Evolutionary conservation across 2,113 vertebrate genomes (phyloP).

Genomic region (Archilochus colubris): DNA sequence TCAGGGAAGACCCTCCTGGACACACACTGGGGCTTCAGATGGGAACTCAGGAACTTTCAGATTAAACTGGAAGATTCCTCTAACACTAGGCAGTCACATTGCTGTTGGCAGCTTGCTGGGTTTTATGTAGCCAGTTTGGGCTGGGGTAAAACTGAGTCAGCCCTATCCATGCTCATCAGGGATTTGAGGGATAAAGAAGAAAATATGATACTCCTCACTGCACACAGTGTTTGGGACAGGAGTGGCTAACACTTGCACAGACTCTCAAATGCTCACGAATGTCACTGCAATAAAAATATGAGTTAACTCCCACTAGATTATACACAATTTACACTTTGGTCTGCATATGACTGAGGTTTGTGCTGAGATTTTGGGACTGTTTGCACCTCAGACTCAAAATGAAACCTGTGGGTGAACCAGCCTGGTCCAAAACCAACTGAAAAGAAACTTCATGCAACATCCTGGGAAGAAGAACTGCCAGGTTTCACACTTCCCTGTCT

Average conservation of each 20-base stretch:
- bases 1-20: not conserved
- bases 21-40: accelerated
- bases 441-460: not conserved
- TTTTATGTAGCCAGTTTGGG: not conserved
- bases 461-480: not conserved
- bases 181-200: not conserved
- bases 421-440: not conserved
- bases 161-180: not conserved
- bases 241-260: not conserved
- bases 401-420: not conserved
- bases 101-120: not conserved
- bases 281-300: not conserved
- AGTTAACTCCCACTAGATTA: not conserved
- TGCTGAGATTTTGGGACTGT: not conserved
- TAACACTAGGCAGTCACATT: not conserved
- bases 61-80: not conserved
- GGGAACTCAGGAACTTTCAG: not conserved
- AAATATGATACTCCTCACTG: not conserved
- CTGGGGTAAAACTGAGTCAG: not conserved
- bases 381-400: not conserved
- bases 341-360: not conserved
- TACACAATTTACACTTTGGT: not conserved
- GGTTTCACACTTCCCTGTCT: not conserved
- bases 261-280: not conserved
- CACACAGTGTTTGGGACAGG: not conserved